Evolutionary conservation across 2,113 vertebrate species (phyloP), one percentile per base, ranked within the genome.

Genomic region (Chiloscyllium plagiosum): DNA sequence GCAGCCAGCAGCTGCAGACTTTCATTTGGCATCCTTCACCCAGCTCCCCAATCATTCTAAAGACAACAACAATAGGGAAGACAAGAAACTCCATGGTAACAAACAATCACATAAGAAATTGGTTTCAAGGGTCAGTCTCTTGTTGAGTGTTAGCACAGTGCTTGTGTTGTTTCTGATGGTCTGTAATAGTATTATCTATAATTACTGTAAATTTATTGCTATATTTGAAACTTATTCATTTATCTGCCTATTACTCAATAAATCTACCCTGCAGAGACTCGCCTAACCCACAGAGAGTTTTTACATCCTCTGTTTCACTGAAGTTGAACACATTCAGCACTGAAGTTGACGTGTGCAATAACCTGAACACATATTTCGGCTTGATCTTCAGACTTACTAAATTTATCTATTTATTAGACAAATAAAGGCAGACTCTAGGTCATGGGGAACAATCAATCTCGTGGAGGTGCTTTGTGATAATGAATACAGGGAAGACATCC

Each of bases 81-180:
- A 93, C 89, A 19, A 37, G 17, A 93, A n/a, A 37, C 33, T 68
- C 89, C 89, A 93, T 93, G 89, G 89, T 37, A 93, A 93, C 89
- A 10, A 66, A 37, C 89, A 68, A 29, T 61, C 89, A 68, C 89
- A 37, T 68, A 93, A 93, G 89, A n/a, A 93, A 93, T 37, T 68
- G 89, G 89, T 93, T 93, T 68, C 89, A 37, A 93, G 61, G 29
- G 15, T 66, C 65, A 83, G 37, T 66, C 26, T 33, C 56, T 15
- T 87, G 50, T 52, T 50, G 85, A 90, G 52, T 61, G 50, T 90
- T 61, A 33, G 50, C 61, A 66, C 89, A 93, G 17, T 24, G 89
- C 33, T 20, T 93, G 66, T 37, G 65, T 93, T 93, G 89, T 66
- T 68, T 37, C n/a, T 93, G 33, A 93, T 93, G 61, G 20, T 65